Base-by-base conservation (phyloP, 2,888 invertebrate species). In the Rhagonycha fulva region DNA sequence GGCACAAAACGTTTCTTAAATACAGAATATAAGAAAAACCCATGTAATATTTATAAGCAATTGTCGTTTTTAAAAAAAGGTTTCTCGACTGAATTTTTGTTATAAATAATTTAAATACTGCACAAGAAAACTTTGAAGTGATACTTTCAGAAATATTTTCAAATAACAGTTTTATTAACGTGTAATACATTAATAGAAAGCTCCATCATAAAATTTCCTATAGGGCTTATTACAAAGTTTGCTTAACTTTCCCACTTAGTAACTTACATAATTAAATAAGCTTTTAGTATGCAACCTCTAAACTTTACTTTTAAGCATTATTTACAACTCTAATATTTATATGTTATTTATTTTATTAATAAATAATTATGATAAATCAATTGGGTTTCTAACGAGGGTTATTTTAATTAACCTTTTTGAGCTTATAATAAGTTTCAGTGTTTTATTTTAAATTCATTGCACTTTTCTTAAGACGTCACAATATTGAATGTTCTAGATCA, bases 211-310 rank as follows among this genome's bases (percentile, higher is more conserved):
- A 74, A 75, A 75, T 75, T 75, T 75, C 69, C 68, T 75, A 71
- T 71, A 77, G 74, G 71, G 71, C 74, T 77, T 77, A 77, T 74
- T 75, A 72, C 71, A 67, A 77, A 77, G 74, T 77, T 77, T 77
- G 74, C 70, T 71, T 77, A 75, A 72, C 71, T 72, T 75, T 60
- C 14, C 75, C 71, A 75, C 75, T 75, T 72, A 71, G 71, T 71
- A 75, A 72, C 71, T 75, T 75, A 75, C 75, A 77, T 77, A 77
- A 77, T 77, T 77, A 77, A 75, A 75, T 74, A 75, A 77, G 77
- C 77, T 77, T 77, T 77, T 75, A 72, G 74, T 77, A 69, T 75
- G 74, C 71, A 62, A 75, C 74, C 74, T 74, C 68, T 77, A 77
- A 76, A 77, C 74, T 77, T 77, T 69, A 61, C 77, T 47, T 47